Base-by-base conservation (phyloP, 1,140 invertebrate genomes). In the Lasioglossum baleicum region DNA sequence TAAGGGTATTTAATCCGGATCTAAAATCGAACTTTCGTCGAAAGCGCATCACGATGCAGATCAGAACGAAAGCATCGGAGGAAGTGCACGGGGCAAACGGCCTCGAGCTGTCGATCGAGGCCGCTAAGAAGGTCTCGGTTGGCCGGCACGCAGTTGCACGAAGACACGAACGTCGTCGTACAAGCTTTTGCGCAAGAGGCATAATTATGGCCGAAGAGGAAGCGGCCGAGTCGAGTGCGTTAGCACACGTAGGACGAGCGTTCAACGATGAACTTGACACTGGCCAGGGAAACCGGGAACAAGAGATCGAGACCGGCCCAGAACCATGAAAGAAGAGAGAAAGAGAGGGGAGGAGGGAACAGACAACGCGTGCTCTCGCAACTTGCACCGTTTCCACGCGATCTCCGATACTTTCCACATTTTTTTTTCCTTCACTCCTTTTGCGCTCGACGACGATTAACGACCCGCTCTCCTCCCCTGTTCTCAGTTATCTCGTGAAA, bases 231-330 rank as follows among this genome's bases (percentile, higher is more conserved):
- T 70, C 83, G 83, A 86, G 83, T 86, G 84, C 84, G 84, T 86
- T 86, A 86, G 83, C 87, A 72, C 85, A 86, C 83, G 81, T 85
- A 87, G 85, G 83, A 87, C 85, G 86, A 83, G 74, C 83, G 75
- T 85, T 87, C 81, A 87, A 87, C 86, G 85, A 88, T 87, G 86
- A 88, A 88, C 86, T 88, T 88, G 86, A 88, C 83, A 88, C 78
- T 85, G 71, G 42, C 26, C 66, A 75, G 73, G 73, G 42, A 40
- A 80, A 64, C 74, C 60, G 63, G 71, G 42, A 11, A 67, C 42
- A 35, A 2, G 13, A 51, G 48, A 51, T 51, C 48, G 48, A 51
- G 48, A 51, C 13, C 51, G 51, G 15, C 51, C 13, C 48, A 17
- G 15, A 15, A 17, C 48, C 10, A 13, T 11, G 7, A 35, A 35